Percentiles rank a stretch among this genome's conserved stretches.
phyloP scores from a whole-genome alignment of 2,113 vertebrate genomes.

The Butorides virescens region DNA sequence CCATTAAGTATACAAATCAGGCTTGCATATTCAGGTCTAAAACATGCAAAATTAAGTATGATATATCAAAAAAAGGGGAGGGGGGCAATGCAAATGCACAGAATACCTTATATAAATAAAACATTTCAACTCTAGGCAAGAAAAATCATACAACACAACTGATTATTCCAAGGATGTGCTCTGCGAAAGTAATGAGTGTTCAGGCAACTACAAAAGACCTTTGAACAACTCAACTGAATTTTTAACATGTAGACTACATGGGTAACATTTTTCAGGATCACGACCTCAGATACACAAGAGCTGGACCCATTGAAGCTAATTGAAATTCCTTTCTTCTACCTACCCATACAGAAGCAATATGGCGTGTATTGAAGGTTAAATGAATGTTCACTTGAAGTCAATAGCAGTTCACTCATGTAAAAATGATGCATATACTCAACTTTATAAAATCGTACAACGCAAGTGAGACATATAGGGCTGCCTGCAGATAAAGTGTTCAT shows the following conservation, averaged over 20 bases:
- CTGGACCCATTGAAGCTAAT: neutral
- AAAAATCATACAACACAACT: neutral
- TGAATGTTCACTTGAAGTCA: neutral
- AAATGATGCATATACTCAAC: neutral
- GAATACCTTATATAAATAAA: neutral
- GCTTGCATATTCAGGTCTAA: neutral
- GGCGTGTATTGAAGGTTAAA: neutral
- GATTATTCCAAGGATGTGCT: neutral
- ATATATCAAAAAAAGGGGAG: neutral
- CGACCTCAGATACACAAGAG: neutral
- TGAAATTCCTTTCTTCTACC: neutral
- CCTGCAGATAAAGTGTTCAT: neutral
- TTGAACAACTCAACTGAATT: neutral
- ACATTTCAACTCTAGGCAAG: neutral
- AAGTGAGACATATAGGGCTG: neutral
- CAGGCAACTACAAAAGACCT: neutral
- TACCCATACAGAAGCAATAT: neutral
- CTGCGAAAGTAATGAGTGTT: neutral
- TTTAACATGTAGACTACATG: neutral
- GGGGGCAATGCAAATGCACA: neutral
- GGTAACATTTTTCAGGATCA: neutral
- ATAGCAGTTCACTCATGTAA: neutral
- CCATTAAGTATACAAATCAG: constrained; percentile 38
- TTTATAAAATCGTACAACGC: neutral
- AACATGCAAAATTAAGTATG: neutral